phyloP scores from a whole-genome alignment of 1,140 invertebrate species.

The Heterodera schachtii region DNA sequence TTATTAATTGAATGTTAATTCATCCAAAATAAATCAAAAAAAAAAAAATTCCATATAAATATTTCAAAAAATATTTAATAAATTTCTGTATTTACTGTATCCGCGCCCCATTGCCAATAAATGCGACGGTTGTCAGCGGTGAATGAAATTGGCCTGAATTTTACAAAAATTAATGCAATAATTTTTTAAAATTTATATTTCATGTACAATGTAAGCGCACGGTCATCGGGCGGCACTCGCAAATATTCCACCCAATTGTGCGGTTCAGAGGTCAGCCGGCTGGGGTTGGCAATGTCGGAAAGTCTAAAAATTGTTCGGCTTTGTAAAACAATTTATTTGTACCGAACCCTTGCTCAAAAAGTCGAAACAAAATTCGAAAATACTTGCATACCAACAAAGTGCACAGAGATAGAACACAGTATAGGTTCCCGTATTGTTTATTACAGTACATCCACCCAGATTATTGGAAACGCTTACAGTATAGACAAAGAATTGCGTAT shows the following conservation, averaged over 20 bases:
- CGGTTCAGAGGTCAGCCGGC: constrained; percentile 52
- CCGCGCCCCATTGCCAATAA: constrained; percentile 63
- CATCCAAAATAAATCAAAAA: too few species aligned
- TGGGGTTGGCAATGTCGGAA: constrained; percentile 52
- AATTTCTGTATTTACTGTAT: constrained; percentile 23
- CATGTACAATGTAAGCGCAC: constrained; percentile 57
- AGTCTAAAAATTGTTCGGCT: constrained; percentile 36
- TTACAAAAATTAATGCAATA: too few species aligned
- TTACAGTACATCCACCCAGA: too few species aligned
- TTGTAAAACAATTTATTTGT: too few species aligned
- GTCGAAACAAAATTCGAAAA: too few species aligned
- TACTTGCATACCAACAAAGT: too few species aligned
- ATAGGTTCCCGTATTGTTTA: too few species aligned
- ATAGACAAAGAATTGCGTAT: too few species aligned
- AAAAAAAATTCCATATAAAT: not conserved
- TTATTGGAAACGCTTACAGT: too few species aligned
- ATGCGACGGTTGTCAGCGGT: constrained; percentile 59
- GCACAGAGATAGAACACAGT: too few species aligned
- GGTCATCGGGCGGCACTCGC: constrained; percentile 57
- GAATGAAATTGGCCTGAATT: constrained; percentile 59
- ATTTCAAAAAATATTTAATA: constrained; percentile 1
- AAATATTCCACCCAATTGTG: constrained; percentile 60
- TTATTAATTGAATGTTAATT: too few species aligned
- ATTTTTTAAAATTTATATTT: not conserved
- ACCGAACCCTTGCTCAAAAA: too few species aligned